These are phyloP conservation scores for Rapana venosa DNA, from an alignment of 2,888 invertebrate genomes.

Conservation along the genomic window DNA sequence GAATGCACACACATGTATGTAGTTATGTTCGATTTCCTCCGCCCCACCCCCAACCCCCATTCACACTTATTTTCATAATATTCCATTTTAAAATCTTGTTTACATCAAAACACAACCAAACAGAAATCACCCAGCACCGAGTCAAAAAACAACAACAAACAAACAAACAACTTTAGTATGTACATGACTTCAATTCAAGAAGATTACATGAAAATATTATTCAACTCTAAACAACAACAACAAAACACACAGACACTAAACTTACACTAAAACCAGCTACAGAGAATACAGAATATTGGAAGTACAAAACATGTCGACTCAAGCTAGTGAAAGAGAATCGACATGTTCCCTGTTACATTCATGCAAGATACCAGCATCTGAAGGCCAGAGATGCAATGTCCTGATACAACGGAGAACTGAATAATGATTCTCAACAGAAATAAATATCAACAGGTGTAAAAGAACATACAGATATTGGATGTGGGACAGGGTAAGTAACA, in stretches of 20 bases:
- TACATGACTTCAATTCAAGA: no score
- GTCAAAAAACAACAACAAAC: neutral
- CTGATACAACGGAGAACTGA: no score
- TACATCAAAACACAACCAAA: conserved; percentile 13
- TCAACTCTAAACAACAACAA: no score
- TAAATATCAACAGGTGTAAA: no score
- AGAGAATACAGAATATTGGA: neutral
- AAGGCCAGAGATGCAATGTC: no score
- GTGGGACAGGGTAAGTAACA: no score
- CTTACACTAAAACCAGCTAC: neutral
- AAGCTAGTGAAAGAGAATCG: no score
- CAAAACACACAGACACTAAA: neutral
- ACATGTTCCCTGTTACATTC: no score
- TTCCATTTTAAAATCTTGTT: neutral
- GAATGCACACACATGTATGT: neutral
- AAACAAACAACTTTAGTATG: neutral
- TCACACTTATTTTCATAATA: neutral
- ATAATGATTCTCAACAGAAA: no score
- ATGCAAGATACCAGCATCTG: no score
- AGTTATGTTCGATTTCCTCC: neutral
- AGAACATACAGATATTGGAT: no score
- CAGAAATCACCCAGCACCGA: conserved; percentile 5
- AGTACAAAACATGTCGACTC: neutral
- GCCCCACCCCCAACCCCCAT: neutral
- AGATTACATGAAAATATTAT: no score